Conservation (phyloP, 1,140 invertebrate species). For the Zaprionus lachaisei region DNA sequence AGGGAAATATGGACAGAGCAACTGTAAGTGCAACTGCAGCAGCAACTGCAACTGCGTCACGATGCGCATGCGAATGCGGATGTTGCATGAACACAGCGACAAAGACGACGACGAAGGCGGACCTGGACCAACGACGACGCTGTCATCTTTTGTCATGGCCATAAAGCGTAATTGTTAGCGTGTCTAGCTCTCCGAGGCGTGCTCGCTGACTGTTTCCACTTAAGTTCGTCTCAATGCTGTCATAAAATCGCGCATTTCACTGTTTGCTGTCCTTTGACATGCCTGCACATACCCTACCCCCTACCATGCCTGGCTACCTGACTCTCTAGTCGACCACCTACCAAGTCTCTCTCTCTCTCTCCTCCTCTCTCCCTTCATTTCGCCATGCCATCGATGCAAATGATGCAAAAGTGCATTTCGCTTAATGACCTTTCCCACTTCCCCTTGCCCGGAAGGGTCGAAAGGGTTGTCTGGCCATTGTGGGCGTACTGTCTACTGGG, state of each 20-base stretch:
- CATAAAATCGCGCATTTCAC: slow-evolving; percentile 73
- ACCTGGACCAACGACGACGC: slow-evolving; percentile 14
- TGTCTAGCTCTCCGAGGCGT: slow-evolving; percentile 43
- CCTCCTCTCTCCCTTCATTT: slow-evolving; percentile 4
- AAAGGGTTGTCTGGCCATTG: slow-evolving; percentile 32
- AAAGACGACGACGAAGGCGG: slow-evolving; percentile 5
- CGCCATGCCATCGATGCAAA: slow-evolving; percentile 23
- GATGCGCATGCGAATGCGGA: slow-evolving; percentile 58
- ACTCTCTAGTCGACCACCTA: slow-evolving; percentile 8
- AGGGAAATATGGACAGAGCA: slow-evolving; percentile 28
- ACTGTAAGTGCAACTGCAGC: slow-evolving; percentile 25
- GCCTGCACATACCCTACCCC: background rate
- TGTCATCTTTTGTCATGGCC: slow-evolving; percentile 75
- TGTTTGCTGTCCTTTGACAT: slow-evolving; percentile 70
- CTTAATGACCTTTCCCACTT: slow-evolving; percentile 42
- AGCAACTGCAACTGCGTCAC: slow-evolving; percentile 40
- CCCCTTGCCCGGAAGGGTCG: slow-evolving; percentile 10
- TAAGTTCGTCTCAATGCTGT: slow-evolving; percentile 49
- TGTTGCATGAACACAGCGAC: slow-evolving; percentile 12
- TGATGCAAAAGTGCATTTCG: slow-evolving; percentile 46
- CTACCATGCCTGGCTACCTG: slow-evolving; percentile 5
- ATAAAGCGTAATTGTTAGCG: slow-evolving; percentile 60
- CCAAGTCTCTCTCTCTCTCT: background rate
- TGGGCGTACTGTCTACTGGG: slow-evolving; percentile 39
- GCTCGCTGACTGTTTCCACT: slow-evolving; percentile 64